Evolutionary conservation across 2,797 vertebrate genomes (phyloP), one percentile per base, ranked within the genome.

Genomic region (Peromyscus aztecus): DNA sequence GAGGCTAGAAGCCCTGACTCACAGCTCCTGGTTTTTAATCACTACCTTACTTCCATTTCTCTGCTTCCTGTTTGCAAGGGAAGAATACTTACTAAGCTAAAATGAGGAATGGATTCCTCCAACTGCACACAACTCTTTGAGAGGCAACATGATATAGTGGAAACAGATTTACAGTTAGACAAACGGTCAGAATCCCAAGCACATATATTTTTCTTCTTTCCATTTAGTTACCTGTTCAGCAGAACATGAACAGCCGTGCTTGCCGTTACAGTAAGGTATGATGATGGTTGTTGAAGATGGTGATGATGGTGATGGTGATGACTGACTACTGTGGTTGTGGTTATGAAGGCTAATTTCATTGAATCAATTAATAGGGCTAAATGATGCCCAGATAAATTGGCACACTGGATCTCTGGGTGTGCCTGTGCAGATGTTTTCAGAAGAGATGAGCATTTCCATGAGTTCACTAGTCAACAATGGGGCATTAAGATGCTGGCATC

Each of bases 41-140:
- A 81, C 65, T 17, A 57, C 46, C 55, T 92, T 65, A 37, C 31
- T 92, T 85, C n/a, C 59, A 93, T 49, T 84, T 61, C 40, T 9
- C 12, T 40, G 75, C 81, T 49, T 84, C 71, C 55, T 80, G 7
- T 75, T 84, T 63, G 7, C 71, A 65, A 93, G 55, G 37, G n/a
- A 93, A 59, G 40, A 93, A 81, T 77, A 77, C 19, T 21, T 77
- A 77, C 19, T 21, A 37, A 89, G 59, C 69, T n/a, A 91, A 94
- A 94, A 82, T 14, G 13, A 75, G 24, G 24, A 75, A 80, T 34
- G n/a, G 89, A 90, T 55, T 24, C 21, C 46, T 80, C 16, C 31
- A 86, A 77, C 21, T 34, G 3, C 49, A 95, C 57, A 75, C 8
- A 61, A 31, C 43, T 80, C 31, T 49, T 19, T 49, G 14, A 92